Conservation (phyloP, 2,888 invertebrate genomes). For the Lasioglossum malachurum region DNA sequence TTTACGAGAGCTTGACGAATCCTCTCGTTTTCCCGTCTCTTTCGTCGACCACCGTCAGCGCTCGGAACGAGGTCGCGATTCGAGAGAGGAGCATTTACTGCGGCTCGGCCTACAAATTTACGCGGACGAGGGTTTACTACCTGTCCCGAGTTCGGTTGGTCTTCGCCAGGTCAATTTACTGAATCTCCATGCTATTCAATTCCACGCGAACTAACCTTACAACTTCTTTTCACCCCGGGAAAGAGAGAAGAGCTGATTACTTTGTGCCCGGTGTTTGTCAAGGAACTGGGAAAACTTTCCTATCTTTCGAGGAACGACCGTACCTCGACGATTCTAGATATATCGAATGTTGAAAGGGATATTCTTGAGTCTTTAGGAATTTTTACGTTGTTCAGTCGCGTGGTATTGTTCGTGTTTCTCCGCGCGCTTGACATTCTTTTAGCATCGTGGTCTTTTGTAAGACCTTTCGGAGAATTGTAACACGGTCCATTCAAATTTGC, state of each 20-base stretch:
- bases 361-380: not conserved
- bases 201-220: not conserved
- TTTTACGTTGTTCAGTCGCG: not conserved
- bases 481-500: not conserved
- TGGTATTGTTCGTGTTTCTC: not conserved
- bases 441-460: not conserved
- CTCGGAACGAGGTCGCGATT: conserved; percentile 14
- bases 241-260: not conserved
- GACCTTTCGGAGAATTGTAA: not conserved
- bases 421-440: not conserved
- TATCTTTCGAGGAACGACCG: not conserved
- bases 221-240: not conserved
- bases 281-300: not conserved
- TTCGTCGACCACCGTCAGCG: conserved; percentile 15
- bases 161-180: conserved; percentile 6
- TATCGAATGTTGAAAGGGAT: not conserved
- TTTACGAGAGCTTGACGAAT: conserved; percentile 9
- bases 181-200: conserved; percentile 19
- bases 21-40: conserved; percentile 19
- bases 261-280: not conserved
- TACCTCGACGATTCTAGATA: not conserved
- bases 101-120: conserved; percentile 40
- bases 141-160: conserved; percentile 14
- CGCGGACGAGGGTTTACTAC: conserved; percentile 44
- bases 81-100: conserved; percentile 22